These are phyloP conservation scores for Pocillopora meandrina DNA, from an alignment of 92 coral and sea anemone species.

Conservation along the genomic window DNA sequence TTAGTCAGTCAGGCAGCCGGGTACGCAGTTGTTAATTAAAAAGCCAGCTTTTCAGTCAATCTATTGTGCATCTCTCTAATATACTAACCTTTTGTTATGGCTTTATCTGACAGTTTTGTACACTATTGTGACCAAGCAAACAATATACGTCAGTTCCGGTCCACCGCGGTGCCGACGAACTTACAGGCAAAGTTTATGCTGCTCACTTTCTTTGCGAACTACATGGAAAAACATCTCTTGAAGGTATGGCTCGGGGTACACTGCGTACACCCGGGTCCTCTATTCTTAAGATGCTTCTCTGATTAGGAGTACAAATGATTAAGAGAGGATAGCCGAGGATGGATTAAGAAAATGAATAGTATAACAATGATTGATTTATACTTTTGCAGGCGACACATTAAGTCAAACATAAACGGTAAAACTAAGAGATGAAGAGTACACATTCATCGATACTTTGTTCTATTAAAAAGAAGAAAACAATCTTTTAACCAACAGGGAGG, in stretches of 20 bases:
- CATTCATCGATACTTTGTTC: background rate
- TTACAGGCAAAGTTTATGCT: constrained; percentile 84
- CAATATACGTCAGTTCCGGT: constrained; percentile 53
- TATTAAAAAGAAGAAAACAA: background rate
- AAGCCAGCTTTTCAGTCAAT: background rate
- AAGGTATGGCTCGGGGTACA: constrained; percentile 52
- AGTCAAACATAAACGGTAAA: too few relatives aligned
- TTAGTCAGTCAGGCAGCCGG: too few relatives aligned
- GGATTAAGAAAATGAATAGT: too few relatives aligned
- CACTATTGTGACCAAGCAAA: constrained; percentile 77
- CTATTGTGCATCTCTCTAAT: background rate
- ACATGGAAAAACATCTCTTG: constrained; percentile 96
- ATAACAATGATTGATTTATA: too few relatives aligned
- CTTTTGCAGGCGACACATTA: too few relatives aligned
- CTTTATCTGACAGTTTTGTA: constrained; percentile 49
- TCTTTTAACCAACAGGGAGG: constrained; percentile 70
- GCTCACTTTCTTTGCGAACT: constrained; percentile 88
- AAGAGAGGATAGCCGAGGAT: background rate
- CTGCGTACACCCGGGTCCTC: too few relatives aligned
- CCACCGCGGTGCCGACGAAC: constrained; percentile 78
- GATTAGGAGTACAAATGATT: background rate
- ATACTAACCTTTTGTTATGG: background rate
- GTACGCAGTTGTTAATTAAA: too few relatives aligned
- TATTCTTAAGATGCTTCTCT: background rate
- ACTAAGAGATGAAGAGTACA: too few relatives aligned